A percentile compares a stretch with the other conserved stretches of the same genome.
Evolutionary conservation across 92 coral and sea anemone genomes (phyloP).

Genomic region (Ricordea florida): DNA sequence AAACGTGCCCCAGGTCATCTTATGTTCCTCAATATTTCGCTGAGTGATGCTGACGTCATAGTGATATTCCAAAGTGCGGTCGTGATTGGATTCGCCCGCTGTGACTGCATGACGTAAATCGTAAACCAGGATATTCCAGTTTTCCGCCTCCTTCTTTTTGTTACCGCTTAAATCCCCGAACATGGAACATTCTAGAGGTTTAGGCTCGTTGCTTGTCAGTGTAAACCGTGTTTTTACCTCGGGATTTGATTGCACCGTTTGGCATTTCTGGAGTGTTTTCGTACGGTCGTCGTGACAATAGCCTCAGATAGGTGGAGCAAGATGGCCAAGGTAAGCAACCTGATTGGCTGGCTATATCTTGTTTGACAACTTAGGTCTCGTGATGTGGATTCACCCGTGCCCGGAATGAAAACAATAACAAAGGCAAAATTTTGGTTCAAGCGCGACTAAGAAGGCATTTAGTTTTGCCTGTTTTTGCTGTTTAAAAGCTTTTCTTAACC

Average conservation of each 20-base stretch:
- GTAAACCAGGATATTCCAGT: conserved; percentile 4
- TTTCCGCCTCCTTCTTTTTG: neutral
- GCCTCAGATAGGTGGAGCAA: conserved; percentile 62
- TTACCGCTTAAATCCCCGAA: neutral
- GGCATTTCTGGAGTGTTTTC: conserved; percentile 52
- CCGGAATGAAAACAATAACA: conserved; percentile 99
- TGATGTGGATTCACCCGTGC: conserved; percentile 82
- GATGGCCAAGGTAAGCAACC: conserved; percentile 79
- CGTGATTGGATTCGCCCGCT: no score
- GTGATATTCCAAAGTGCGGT: neutral
- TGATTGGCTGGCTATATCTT: conserved; percentile 74
- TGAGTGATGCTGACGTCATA: conserved; percentile 49
- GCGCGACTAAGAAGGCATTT: neutral
- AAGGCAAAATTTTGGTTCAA: conserved; percentile 72
- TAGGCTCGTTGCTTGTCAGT: no score
- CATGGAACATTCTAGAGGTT: no score
- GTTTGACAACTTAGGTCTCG: conserved; percentile 94
- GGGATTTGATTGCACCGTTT: no score
- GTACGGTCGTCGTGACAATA: conserved; percentile 59
- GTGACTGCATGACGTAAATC: conserved; percentile 35
- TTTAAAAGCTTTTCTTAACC: conserved; percentile 18
- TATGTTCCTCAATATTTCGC: no score
- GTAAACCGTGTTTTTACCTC: no score
- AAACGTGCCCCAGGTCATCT: no score
- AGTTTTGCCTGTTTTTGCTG: conserved; percentile 1